Evolutionary conservation across 2,888 invertebrate species (phyloP), one percentile per base, ranked within the genome.

Genomic region (Netelia fuscicornis): DNA sequence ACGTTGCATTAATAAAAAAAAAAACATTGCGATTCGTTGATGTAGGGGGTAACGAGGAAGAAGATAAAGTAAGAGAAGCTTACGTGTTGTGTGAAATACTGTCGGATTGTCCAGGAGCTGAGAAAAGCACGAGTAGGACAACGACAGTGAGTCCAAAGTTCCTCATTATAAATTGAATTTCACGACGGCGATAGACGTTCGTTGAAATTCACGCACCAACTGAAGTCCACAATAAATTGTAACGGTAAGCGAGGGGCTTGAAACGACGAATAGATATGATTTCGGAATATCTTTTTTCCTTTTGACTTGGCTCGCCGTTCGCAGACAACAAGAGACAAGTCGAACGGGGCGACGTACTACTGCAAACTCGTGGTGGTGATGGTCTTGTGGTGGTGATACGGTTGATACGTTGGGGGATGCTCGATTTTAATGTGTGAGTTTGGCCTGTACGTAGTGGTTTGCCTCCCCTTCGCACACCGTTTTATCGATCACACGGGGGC

Each of bases 31-130:
- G 20, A 58, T 58, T 9, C 20, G 20, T 58, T 20, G 9, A 58
- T 20, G 58, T 30, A 9, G 17, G 2, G n/a, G 9, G 8, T 2
- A 42, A 56, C 42, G n/a, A 30, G 44, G 52, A 20, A 30, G 48
- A n/a, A 25, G 52, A 78, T 8, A 17, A 25, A 58, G 30, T 44
- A 17, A 58, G 30, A 2, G 11, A 23, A 74, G 91, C 93, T 92
- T 92, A 93, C 93, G 91, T 91, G 83, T 90, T 90, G 86, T 89
- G 89, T 60, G 91, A 90, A 86, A 93, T 91, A 78, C 89, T 88
- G 87, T 91, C 90, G 80, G 90, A 90, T 85, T 85, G 88, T 85
- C 88, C 88, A 81, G 89, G 90, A 84, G 86, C 87, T 83, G 90
- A 89, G 84, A 90, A 87, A 83, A 92, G 88, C 86, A 91, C 89